Base-by-base conservation (phyloP, 2,888 invertebrate genomes). In the Chymomyza caudatula region DNA sequence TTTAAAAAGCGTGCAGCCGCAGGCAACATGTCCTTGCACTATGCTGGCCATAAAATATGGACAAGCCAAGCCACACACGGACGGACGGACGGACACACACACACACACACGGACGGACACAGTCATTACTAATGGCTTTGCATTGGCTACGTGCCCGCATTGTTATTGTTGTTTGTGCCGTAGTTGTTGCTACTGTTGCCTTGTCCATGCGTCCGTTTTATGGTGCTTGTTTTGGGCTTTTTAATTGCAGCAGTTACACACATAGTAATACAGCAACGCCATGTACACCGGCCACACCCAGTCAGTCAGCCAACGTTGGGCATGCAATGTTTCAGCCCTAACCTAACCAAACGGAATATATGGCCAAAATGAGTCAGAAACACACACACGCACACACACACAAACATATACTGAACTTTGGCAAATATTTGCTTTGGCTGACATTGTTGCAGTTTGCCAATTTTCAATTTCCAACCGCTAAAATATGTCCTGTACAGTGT, bases 241-340 rank as follows among this genome's bases (percentile, higher is more conserved):
- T 77, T 85, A 82, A 82, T 85, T 82, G 85, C 74, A 57, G 70
- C 80, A 75, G 80, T 82, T 79, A 79, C 73, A 78, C 69, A 72
- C 62, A 66, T 63, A 62, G 15, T 23, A n/a, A n/a, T n/a, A 44
- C 22, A 47, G 29, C 63, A 23, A 73, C 74, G 69, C 74, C 70
- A 73, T 78, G 79, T 74, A 65, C 58, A 58, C 29, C 20, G 20
- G 61, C 44, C 61, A 69, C 71, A 71, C 74, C 74, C 42, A n/a
- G 58, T 61, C 58, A 25, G 57, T 22, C 52, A 54, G 29, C 22
- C 47, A n/a, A 8, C 25, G 6, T 8, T 43, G 8, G 20, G 1
- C 17, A 17, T 11, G 8, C 5, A 37, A 13, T 29, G 19, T 17
- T 47, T 59, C 60, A 20, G 20, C 13, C 20, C 20, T 47, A 51